phyloP scores from a whole-genome alignment of 2,797 vertebrate genomes.

The Crenuchus spilurus region DNA sequence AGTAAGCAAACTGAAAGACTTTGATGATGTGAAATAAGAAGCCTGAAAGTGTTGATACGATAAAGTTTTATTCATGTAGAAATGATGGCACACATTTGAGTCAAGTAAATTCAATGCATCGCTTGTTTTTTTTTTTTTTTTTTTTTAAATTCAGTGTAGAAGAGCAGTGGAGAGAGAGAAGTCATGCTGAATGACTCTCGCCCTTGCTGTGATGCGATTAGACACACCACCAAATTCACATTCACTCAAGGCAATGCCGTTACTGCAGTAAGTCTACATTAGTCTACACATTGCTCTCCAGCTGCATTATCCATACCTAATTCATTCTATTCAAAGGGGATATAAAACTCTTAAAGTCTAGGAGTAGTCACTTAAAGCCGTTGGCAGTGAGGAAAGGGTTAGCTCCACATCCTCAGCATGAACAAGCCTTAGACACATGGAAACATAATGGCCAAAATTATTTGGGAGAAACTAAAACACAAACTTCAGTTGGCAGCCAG shows the following conservation, averaged over 20 bases:
- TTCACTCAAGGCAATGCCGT: constrained; percentile 32
- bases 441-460: constrained; percentile 49
- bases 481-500: not conserved
- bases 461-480: not conserved
- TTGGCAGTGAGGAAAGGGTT: not conserved
- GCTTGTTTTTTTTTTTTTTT: no score
- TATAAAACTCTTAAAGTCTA: constrained; percentile 3
- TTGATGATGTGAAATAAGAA: no score
- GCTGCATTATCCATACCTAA: constrained; percentile 20
- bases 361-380: not conserved
- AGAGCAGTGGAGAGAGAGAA: constrained; percentile 38
- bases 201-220: not conserved
- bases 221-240: constrained; percentile 30
- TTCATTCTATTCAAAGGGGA: constrained; percentile 7
- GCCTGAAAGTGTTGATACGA: no score
- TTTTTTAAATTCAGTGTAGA: not conserved
- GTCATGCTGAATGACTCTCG: constrained; percentile 1
- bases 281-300: constrained; percentile 23
- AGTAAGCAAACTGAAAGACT: no score
- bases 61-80: no score
- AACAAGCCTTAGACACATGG: constrained; percentile 37
- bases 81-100: no score
- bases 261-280: constrained; percentile 41
- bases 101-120: no score
- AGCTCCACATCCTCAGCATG: not conserved